Evolutionary conservation across 2,888 invertebrate species (phyloP), one percentile per base, ranked within the genome.

Genomic region (Lordiphosa fenestrarum): DNA sequence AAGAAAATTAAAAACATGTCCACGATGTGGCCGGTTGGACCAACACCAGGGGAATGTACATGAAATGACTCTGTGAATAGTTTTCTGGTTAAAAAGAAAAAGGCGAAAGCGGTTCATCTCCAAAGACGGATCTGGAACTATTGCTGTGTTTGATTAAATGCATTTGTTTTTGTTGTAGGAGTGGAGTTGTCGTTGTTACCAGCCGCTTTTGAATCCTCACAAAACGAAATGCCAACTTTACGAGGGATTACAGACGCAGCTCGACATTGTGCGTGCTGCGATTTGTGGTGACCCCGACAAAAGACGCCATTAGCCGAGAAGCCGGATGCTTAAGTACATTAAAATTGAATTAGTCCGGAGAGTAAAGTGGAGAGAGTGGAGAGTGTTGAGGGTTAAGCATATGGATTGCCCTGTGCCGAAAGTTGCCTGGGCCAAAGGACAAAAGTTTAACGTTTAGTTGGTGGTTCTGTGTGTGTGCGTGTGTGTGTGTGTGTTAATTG

Each of bases 331-430:
- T 53, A 55, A 71, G 64, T 77, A 63, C 56, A 71, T 74, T 71
- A 66, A 63, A 71, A 74, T 77, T 64, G 54, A 77, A 74, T 73
- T 75, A 73, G 73, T 64, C 33, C 33, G 15, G 38, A 33, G 40
- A 41, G 41, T 52, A 44, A 55, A 40, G 33, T 36, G 47, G 33
- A 30, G 36, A 23, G 5, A 5, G 23, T 23, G n/a, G n/a, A 35
- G 23, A 38, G 51, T 44, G 36, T 39, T 47, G 13, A 13, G 23
- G 54, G 56, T 40, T 47, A 51, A 30, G 44, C 62, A 69, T 52
- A 59, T 59, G 56, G 51, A 60, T 13, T 19, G 35, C 33, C 30
- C 21, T 25, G 13, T 33, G 33, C 15, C 10, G 41, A 55, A 63
- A 53, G 42, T 55, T 70, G 40, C n/a, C 35, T 30, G 38, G 33